Percentiles rank a stretch among this genome's conserved stretches.
These are phyloP conservation scores for Latrodectus hesperus DNA, from an alignment of 2,888 invertebrate species.

Conservation along the genomic window DNA sequence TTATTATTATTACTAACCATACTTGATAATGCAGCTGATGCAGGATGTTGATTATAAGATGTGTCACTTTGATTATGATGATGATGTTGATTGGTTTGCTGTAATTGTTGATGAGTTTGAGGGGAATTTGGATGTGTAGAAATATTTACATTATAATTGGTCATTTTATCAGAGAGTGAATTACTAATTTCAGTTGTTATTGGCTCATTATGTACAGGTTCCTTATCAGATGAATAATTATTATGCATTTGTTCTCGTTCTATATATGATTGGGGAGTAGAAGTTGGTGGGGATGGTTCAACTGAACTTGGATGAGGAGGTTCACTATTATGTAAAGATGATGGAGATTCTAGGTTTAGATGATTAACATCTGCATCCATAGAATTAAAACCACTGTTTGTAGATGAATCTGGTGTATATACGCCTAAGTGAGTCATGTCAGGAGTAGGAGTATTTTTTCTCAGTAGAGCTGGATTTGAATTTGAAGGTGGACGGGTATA, in stretches of 20 bases:
- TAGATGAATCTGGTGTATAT: conserved; percentile 88
- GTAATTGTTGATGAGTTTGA: conserved; percentile 60
- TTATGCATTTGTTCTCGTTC: conserved; percentile 74
- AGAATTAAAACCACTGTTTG: conserved; percentile 81
- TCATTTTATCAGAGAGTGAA: neutral
- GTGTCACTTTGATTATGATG: conserved; percentile 70
- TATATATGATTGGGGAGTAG: conserved; percentile 73
- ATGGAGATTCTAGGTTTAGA: conserved; percentile 89
- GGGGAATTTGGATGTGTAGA: conserved; percentile 15
- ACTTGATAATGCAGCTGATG: conserved; percentile 62
- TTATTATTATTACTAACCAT: conserved; percentile 55
- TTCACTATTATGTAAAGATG: conserved; percentile 87
- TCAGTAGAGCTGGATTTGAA: conserved; percentile 35
- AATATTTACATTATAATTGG: conserved; percentile 21
- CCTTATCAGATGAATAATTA: conserved; percentile 41
- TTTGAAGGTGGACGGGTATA: conserved; percentile 51
- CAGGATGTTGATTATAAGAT: conserved; percentile 50
- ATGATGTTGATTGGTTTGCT: conserved; percentile 69
- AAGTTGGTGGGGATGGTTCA: conserved; percentile 76
- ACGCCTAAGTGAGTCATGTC: conserved; percentile 85
- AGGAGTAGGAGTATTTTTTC: conserved; percentile 61
- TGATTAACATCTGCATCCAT: conserved; percentile 89
- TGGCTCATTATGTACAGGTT: conserved; percentile 54
- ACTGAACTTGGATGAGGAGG: conserved; percentile 86
- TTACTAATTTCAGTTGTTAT: conserved; percentile 23